Evolutionary conservation across 2,797 vertebrate genomes (phyloP).

Genomic region (Ispidina picta): DNA sequence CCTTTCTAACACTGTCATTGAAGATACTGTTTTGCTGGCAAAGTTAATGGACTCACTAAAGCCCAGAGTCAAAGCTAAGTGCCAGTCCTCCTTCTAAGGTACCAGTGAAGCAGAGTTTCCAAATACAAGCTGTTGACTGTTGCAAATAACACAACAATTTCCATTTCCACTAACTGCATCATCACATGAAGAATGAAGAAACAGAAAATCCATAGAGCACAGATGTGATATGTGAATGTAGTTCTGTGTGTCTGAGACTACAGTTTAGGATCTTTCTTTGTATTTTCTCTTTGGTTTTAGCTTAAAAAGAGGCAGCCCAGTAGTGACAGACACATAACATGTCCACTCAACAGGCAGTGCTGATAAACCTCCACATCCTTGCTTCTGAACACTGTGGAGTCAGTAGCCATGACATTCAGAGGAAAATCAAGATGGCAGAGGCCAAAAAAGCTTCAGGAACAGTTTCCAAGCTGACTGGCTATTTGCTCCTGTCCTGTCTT

Average conservation of each 20-base stretch:
- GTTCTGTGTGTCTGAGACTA: not conserved
- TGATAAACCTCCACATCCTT: not conserved
- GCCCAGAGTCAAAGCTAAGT: not conserved
- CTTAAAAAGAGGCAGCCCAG: not conserved
- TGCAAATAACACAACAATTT: not conserved
- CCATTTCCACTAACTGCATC: not conserved
- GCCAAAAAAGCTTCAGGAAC: not conserved
- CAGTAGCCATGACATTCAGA: not conserved
- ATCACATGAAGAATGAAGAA: not conserved
- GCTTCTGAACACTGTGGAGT: not conserved
- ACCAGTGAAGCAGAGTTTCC: not conserved
- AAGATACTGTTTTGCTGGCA: not conserved
- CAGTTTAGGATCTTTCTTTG: not conserved
- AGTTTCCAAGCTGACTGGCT: not conserved
- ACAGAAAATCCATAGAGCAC: not conserved
- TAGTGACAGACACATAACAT: not conserved
- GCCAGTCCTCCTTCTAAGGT: not conserved
- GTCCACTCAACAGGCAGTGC: not conserved
- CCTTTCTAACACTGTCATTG: not conserved
- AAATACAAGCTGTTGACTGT: not conserved
- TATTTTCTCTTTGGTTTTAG: not conserved
- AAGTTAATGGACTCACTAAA: not conserved
- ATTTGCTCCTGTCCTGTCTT: not conserved
- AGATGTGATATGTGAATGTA: not conserved
- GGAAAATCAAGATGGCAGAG: not conserved